Evolutionary conservation across 1,140 invertebrate species (phyloP).

Genomic region (Trichonephila inaurata): DNA sequence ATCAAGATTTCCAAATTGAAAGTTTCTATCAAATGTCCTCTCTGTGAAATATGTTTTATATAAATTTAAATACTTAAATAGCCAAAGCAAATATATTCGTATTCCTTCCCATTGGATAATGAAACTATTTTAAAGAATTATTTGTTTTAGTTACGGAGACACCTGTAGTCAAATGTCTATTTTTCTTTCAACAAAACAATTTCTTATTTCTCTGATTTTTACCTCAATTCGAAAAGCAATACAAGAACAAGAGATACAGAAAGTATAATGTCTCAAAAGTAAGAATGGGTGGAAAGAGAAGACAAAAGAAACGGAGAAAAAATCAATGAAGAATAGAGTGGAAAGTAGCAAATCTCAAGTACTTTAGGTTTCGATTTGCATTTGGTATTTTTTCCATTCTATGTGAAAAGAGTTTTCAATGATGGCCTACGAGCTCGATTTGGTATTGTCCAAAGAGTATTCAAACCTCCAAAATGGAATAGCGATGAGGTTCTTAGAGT

Average conservation of each 20-base stretch:
- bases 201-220: too few species aligned
- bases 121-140: too few species aligned
- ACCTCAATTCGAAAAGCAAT: background rate
- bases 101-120: too few species aligned
- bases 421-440: conserved; percentile 60
- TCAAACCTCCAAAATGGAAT: conserved; percentile 58
- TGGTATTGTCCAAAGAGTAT: conserved; percentile 50
- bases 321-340: conserved; percentile 36
- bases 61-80: too few species aligned
- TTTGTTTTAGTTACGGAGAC: too few species aligned
- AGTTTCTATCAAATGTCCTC: too few species aligned
- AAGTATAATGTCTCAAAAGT: background rate
- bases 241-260: background rate
- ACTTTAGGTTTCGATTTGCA: conserved; percentile 67
- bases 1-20: too few species aligned
- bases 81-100: too few species aligned
- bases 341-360: conserved; percentile 61
- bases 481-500: conserved; percentile 53
- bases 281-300: background rate
- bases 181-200: too few species aligned
- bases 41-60: too few species aligned
- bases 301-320: background rate
- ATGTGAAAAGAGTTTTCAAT: conserved; percentile 72
- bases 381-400: conserved; percentile 26
- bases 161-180: too few species aligned